A percentile compares a stretch with the other conserved stretches of the same genome.
Conservation (phyloP, 2,797 vertebrate species). For the Chrysolophus pictus region DNA sequence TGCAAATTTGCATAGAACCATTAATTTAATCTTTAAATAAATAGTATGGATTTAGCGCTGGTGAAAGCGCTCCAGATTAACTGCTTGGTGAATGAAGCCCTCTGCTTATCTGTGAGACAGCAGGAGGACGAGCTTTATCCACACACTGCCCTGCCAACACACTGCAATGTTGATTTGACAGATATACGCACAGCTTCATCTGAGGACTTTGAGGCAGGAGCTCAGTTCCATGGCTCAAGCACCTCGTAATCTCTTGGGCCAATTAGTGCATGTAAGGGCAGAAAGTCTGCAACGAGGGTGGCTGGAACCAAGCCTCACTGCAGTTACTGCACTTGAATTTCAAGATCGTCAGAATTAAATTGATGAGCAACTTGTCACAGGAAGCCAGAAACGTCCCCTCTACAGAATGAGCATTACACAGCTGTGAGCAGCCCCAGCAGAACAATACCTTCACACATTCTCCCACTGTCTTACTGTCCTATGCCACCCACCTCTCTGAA, state of each 20-base stretch:
- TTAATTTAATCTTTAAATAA: slow-evolving; percentile 63
- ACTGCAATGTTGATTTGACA: neutral
- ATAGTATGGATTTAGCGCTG: slow-evolving; percentile 10
- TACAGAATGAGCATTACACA: neutral
- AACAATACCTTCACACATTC: neutral
- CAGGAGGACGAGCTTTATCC: slow-evolving; percentile 19
- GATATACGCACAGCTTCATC: neutral
- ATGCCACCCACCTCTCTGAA: slow-evolving; percentile 21
- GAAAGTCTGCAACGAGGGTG: neutral
- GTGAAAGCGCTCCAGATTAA: slow-evolving; percentile 41
- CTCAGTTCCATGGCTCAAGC: neutral
- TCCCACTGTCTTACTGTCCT: neutral
- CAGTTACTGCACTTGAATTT: neutral
- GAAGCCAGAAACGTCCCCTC: neutral
- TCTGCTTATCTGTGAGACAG: slow-evolving; percentile 27
- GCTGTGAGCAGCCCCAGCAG: neutral
- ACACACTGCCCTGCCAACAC: neutral
- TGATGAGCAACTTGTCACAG: neutral
- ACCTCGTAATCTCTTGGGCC: neutral
- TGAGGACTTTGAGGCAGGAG: neutral
- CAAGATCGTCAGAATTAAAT: neutral
- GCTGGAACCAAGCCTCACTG: neutral
- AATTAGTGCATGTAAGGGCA: neutral
- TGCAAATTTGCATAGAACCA: slow-evolving; percentile 49
- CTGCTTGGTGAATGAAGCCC: slow-evolving; percentile 36